These are phyloP conservation scores for Anas platyrhynchos DNA, from an alignment of 2,113 vertebrate genomes.

Conservation along the genomic window DNA sequence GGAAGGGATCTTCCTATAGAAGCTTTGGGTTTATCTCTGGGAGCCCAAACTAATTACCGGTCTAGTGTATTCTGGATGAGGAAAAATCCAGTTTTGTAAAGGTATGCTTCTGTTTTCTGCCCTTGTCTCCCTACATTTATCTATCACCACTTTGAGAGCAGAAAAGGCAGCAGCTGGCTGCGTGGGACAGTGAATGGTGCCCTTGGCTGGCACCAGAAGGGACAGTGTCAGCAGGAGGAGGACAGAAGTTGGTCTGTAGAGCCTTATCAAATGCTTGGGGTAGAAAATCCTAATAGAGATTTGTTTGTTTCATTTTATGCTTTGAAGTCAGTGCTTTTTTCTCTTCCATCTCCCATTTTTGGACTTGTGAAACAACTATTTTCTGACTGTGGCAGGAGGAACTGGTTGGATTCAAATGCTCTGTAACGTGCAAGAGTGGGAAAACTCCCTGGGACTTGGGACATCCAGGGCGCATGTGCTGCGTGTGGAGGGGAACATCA, in stretches of 20 bases:
- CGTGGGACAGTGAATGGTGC: background rate
- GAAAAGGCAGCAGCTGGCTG: background rate
- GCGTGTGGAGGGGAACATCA: fast-evolving
- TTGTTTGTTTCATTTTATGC: background rate
- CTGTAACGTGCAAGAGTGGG: fast-evolving
- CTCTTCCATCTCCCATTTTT: background rate
- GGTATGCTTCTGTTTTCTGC: background rate
- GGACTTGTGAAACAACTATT: background rate
- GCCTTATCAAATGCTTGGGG: background rate
- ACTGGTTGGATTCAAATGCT: background rate
- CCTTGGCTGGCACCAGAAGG: background rate
- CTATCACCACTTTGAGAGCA: background rate
- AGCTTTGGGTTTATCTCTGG: background rate
- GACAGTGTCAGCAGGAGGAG: background rate
- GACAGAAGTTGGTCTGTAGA: background rate
- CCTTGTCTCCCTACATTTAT: background rate
- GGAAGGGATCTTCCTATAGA: background rate
- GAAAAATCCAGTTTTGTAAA: background rate
- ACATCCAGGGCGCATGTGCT: background rate
- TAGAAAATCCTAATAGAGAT: background rate
- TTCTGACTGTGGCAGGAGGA: background rate
- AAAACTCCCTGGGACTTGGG: background rate
- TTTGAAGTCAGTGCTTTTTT: background rate
- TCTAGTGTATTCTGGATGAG: background rate
- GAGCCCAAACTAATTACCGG: background rate